Evolutionary conservation across 2,797 vertebrate genomes (phyloP), one percentile per base, ranked within the genome.

Genomic region (Dryobates pubescens): DNA sequence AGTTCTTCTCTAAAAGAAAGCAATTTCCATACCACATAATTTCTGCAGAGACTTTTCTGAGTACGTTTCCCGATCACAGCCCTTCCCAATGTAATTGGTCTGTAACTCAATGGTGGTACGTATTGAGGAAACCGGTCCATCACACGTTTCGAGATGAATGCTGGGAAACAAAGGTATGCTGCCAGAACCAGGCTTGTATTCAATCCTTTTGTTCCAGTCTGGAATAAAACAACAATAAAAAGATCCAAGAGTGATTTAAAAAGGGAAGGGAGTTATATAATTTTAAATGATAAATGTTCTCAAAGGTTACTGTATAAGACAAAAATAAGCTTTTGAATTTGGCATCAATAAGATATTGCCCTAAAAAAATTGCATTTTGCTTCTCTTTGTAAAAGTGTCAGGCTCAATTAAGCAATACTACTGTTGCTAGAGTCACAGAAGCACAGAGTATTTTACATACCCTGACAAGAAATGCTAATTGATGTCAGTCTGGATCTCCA

Each of bases 41-140:
- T 99, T 99, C 97, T 99, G 99, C 38, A 99, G 97, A 36, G 99
- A 99, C 90, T 98, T 99, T 96, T 99, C 99, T 0, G 99, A 99
- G 97, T 99, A 99, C 3, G 99, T 99, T 95, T 99, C 98, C 0
- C 98, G 98, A 84, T 99, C 98, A 22, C 99, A 99, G 92, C 99
- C 99, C 88, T 99, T 99, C n/a, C 98, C 98, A 4, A 98, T 99
- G 90, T 98, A 98, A 62, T 98, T 99, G 62, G 98, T 99, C 97
- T 99, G 98, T 65, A 99, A 97, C 83, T 99, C 98, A 36, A 98
- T 98, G 3, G 97, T 98, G 85, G 98, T 98, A 90, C 98, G 98
- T 89, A 99, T 97, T 1, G 98, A 99, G 7, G 99, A 99, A 94
- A 99, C 98, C 0, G 98, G 98, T 10, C 98, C 98, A 1, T 98